A percentile compares a stretch with the other conserved stretches of the same genome.
Evolutionary conservation across 1,140 invertebrate species (phyloP).

Genomic region (Diploscapter pachys): DNA sequence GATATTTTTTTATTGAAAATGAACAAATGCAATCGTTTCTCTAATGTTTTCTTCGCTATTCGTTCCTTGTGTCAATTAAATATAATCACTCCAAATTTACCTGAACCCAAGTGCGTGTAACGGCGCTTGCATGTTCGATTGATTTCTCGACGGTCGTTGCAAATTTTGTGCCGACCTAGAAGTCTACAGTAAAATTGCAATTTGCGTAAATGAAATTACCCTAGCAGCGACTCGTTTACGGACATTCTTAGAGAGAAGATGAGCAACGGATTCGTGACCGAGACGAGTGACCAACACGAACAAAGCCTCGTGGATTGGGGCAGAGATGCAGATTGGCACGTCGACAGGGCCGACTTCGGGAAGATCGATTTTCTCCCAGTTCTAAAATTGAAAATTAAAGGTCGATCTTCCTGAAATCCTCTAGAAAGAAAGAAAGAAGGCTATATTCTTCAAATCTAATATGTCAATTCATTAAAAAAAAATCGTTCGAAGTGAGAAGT

Average conservation of each 20-base stretch:
- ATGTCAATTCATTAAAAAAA: neutral
- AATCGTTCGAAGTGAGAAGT: neutral
- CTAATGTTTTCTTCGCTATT: neutral
- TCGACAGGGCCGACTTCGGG: conserved; percentile 24
- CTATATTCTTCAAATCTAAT: conserved; percentile 6
- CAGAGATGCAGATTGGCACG: conserved; percentile 22
- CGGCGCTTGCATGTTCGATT: no score
- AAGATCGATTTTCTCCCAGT: conserved; percentile 14
- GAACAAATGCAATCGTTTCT: neutral
- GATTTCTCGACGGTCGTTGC: no score
- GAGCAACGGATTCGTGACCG: conserved; percentile 11
- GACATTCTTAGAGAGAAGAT: conserved; percentile 25
- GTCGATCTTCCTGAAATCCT: conserved; percentile 13
- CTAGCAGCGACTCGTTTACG: conserved; percentile 11
- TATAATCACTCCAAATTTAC: no score
- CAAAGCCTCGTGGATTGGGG: conserved; percentile 15
- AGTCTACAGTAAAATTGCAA: neutral
- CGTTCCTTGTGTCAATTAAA: no score
- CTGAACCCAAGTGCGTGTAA: no score
- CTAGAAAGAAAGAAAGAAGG: neutral
- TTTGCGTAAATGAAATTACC: neutral
- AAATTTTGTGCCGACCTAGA: no score
- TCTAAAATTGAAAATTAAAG: conserved; percentile 12
- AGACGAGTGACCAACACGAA: conserved; percentile 19
- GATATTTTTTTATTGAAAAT: neutral